Evolutionary conservation across 2,797 vertebrate species (phyloP).

Genomic region (Liasis olivaceus): DNA sequence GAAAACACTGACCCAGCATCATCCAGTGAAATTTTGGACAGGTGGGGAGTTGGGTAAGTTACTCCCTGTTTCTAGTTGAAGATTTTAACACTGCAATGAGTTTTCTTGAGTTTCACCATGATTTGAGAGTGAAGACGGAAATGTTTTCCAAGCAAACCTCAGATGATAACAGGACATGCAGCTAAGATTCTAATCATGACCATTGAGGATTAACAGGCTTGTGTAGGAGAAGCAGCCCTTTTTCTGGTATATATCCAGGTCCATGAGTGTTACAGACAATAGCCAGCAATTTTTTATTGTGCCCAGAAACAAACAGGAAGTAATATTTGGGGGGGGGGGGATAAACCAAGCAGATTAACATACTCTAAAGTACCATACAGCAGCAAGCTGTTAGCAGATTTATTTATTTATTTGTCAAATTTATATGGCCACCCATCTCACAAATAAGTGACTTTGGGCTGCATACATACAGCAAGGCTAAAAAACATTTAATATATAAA

Average conservation of each 20-base stretch:
- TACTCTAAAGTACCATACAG: not conserved
- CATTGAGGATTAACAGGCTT: not conserved
- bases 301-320: not conserved
- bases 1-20: too few species aligned
- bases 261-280: not conserved
- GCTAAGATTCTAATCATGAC: too few species aligned
- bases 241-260: not conserved
- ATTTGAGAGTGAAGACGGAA: not conserved
- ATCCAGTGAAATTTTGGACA: not conserved
- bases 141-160: not conserved
- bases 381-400: not conserved
- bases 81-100: not conserved
- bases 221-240: not conserved
- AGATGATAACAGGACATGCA: not conserved
- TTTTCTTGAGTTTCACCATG: not conserved
- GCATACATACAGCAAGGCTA: too few species aligned
- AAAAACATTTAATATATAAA: too few species aligned
- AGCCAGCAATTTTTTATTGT: not conserved
- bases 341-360: not conserved
- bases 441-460: too few species aligned
- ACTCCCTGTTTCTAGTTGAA: not conserved
- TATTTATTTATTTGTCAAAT: not conserved
- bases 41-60: not conserved
- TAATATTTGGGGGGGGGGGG: not conserved
- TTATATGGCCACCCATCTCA: too few species aligned